These are phyloP conservation scores for Phrynocephalus versicolor DNA, from an alignment of 2,113 vertebrate genomes.

Conservation along the genomic window DNA sequence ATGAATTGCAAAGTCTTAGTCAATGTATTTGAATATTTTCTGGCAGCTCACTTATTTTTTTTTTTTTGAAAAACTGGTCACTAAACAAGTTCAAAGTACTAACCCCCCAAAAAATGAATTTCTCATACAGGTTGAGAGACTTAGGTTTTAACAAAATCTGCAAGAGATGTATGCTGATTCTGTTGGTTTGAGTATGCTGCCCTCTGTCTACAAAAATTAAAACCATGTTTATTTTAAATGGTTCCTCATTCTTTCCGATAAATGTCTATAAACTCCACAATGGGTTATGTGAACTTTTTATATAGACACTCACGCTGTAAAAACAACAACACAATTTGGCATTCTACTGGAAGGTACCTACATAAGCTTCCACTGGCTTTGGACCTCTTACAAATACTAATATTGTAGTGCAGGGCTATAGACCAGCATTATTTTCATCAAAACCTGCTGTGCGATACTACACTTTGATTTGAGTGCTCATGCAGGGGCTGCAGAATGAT, in stretches of 20 bases:
- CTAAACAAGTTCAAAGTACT: conserved; percentile 24
- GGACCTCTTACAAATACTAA: neutral
- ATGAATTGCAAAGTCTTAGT: neutral
- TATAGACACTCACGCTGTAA: neutral
- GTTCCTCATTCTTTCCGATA: neutral
- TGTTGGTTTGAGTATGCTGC: conserved; percentile 74
- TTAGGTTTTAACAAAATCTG: conserved; percentile 30
- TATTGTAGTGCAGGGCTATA: neutral
- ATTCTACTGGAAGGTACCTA: neutral
- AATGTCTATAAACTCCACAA: neutral
- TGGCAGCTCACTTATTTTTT: conserved; percentile 4
- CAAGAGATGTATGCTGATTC: neutral
- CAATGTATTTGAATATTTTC: neutral
- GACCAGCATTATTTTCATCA: neutral
- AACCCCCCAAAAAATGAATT: conserved; percentile 19
- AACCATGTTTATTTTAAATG: conserved; percentile 38
- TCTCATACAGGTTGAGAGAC: neutral
- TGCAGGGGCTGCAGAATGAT: no score
- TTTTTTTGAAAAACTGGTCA: conserved; percentile 13
- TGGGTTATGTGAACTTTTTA: conserved; percentile 8
- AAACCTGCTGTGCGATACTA: neutral
- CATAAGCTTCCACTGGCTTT: neutral
- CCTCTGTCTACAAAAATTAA: conserved; percentile 73
- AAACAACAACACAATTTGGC: neutral
- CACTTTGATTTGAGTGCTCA: neutral